Percentiles rank a stretch among this genome's conserved stretches.
phyloP scores from a whole-genome alignment of 2,888 invertebrate genomes.

The Rhimphoctona megacephalus region DNA sequence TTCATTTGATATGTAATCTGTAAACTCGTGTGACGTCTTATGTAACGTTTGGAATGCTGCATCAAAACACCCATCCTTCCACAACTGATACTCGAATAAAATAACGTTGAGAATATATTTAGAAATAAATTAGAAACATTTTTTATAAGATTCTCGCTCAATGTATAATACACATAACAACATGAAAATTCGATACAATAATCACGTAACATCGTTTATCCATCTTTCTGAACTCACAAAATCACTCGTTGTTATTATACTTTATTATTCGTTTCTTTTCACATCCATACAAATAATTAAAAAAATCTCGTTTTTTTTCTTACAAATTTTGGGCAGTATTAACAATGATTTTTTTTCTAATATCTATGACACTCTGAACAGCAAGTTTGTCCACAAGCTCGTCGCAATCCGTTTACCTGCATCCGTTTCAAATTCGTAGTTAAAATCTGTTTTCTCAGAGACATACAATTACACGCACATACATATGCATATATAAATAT shows the following conservation, averaged over 20 bases:
- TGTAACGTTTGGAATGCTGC: constrained; percentile 65
- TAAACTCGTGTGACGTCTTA: constrained; percentile 49
- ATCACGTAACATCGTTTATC: constrained; percentile 52
- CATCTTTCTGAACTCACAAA: constrained; percentile 55
- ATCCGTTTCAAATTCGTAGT: constrained; percentile 57
- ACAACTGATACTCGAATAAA: constrained; percentile 28
- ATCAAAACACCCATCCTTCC: constrained; percentile 40
- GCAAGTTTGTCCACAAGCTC: constrained; percentile 41
- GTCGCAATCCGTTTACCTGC: constrained; percentile 45
- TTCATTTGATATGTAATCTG: constrained; percentile 40
- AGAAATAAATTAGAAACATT: constrained; percentile 30
- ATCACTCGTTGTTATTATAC: constrained; percentile 39
- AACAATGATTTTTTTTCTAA: constrained; percentile 27
- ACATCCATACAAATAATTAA: constrained; percentile 1
- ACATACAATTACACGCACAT: constrained; percentile 13
- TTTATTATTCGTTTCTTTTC: constrained; percentile 29
- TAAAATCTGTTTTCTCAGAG: constrained; percentile 39
- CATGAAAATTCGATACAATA: constrained; percentile 46
- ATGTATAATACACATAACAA: constrained; percentile 40
- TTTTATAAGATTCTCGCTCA: not conserved
- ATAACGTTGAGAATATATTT: constrained; percentile 41
- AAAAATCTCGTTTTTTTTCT: constrained; percentile 32
- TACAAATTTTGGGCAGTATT: constrained; percentile 30
- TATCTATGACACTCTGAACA: constrained; percentile 48
- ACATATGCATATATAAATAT: constrained; percentile 8